A percentile compares a stretch with the other conserved stretches of the same genome.
Evolutionary conservation across 2,888 invertebrate species (phyloP).

Genomic region (Cephonodes hylas): DNA sequence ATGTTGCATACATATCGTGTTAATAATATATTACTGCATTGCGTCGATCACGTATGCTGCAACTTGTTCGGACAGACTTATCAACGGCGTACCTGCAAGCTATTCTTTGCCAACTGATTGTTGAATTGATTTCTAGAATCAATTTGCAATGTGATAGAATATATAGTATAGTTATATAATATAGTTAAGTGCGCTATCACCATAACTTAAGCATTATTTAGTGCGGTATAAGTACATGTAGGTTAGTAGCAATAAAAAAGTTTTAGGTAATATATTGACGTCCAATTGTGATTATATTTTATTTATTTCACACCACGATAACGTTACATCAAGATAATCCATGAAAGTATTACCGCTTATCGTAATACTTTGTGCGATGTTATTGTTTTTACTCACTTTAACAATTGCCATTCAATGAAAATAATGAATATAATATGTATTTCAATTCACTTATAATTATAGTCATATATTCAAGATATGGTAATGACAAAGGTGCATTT

Average conservation of each 20-base stretch:
- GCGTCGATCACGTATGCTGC: constrained; percentile 11
- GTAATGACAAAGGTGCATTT: background rate
- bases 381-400: background rate
- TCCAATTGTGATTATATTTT: background rate
- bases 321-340: background rate
- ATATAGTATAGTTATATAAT: too few relatives aligned
- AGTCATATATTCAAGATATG: background rate
- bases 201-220: background rate
- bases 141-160: background rate
- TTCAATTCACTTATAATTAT: constrained; percentile 20
- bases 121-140: background rate
- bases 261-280: background rate
- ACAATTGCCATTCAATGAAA: constrained; percentile 8
- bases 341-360: background rate
- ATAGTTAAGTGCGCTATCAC: background rate
- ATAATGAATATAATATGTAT: constrained; percentile 15
- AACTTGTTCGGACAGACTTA: constrained; percentile 11
- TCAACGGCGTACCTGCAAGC: background rate
- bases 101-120: background rate
- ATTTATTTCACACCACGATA: background rate
- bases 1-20: constrained; percentile 39
- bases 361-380: background rate
- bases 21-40: constrained; percentile 28
- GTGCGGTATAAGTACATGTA: background rate
- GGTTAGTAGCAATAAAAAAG: background rate